phyloP scores from a whole-genome alignment of 2,797 vertebrate genomes.

The Petrocephalus schoutedeni region DNA sequence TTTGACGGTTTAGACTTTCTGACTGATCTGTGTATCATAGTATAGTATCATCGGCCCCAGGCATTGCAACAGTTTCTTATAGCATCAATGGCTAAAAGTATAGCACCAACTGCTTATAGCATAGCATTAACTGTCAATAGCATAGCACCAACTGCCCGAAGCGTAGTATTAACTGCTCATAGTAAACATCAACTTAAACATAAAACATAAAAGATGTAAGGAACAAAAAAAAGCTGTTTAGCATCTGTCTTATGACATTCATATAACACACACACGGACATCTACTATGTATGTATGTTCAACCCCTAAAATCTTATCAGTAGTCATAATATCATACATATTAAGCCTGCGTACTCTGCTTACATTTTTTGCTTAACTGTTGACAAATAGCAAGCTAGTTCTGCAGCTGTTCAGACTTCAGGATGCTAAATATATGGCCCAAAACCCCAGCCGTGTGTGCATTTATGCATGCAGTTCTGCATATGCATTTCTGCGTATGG shows the following conservation, averaged over 20 bases:
- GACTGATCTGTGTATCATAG: neutral
- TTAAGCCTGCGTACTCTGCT: neutral
- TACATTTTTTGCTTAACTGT: neutral
- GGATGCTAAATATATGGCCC: neutral
- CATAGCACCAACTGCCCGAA: neutral
- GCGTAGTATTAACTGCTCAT: neutral
- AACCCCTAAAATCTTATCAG: neutral
- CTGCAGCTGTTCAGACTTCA: neutral
- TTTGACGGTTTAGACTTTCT: neutral
- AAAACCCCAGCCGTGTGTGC: neutral
- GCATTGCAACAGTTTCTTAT: neutral
- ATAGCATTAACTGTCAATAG: neutral
- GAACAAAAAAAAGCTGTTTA: neutral
- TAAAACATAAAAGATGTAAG: neutral
- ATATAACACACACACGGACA: neutral
- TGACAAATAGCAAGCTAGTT: neutral
- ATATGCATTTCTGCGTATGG: neutral
- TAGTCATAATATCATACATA: neutral
- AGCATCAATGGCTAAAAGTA: neutral
- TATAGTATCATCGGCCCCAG: neutral
- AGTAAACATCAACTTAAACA: too few species aligned
- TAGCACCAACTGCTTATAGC: too few species aligned
- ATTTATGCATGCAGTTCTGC: neutral
- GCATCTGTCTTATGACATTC: neutral
- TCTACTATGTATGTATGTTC: neutral